A percentile compares a stretch with the other conserved stretches of the same genome.
Conservation (phyloP, 92 coral and sea anemone species). For the Porites divaricata region DNA sequence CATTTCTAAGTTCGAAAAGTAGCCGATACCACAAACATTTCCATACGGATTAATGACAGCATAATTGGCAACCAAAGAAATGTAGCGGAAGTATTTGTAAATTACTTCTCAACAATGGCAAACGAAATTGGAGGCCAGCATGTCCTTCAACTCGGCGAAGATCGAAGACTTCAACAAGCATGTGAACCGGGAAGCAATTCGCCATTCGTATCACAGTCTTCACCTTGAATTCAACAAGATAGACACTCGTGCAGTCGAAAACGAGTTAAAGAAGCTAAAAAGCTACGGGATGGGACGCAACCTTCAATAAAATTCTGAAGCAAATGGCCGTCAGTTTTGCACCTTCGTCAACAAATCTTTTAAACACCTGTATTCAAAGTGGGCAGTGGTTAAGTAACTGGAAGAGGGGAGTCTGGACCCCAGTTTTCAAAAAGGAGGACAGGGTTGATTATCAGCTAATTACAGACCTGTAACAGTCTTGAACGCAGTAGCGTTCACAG, state of each 20-base stretch:
- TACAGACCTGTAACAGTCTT: too few species aligned
- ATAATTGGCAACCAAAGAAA: constrained; percentile 15
- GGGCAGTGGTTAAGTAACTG: constrained; percentile 9
- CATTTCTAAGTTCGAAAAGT: too few species aligned
- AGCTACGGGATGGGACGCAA: constrained; percentile 37
- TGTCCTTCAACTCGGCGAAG: constrained; percentile 3
- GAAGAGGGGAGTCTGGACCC: constrained; percentile 25
- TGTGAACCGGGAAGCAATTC: neutral
- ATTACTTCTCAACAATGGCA: constrained; percentile 42
- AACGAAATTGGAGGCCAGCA: constrained; percentile 24
- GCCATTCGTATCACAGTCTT: constrained; percentile 3
- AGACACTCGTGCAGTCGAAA: constrained; percentile 8
- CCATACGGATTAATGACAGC: constrained; percentile 8
- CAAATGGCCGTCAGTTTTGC: constrained; percentile 12
- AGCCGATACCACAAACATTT: too few species aligned
- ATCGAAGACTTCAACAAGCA: constrained; percentile 35
- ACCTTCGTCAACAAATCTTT: neutral
- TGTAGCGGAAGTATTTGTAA: constrained; percentile 13
- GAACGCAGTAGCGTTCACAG: too few species aligned
- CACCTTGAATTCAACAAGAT: constrained; percentile 4
- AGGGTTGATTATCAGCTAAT: too few species aligned
- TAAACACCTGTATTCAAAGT: constrained; percentile 3
- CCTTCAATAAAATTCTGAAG: constrained; percentile 13
- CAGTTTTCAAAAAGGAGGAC: neutral
- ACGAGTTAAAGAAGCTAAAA: constrained; percentile 6